Percentiles rank a stretch among this genome's conserved stretches.
Conservation (phyloP, 2,113 vertebrate species). For the Macroglossus sobrinus region DNA sequence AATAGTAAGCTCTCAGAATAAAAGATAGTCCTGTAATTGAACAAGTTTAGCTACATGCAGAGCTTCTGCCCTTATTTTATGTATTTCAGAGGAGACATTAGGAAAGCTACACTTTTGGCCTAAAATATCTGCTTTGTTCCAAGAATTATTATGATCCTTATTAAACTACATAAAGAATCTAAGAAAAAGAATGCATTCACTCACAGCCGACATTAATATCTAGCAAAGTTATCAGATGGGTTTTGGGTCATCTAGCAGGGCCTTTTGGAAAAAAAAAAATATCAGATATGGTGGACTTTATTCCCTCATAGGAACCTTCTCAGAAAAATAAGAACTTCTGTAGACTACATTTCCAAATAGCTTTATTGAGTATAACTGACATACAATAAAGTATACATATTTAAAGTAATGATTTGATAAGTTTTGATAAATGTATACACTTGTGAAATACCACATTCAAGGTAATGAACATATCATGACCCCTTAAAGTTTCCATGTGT, state of each 20-base stretch:
- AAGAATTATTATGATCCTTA: background rate
- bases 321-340: slow-evolving; percentile 7
- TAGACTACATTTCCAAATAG: background rate
- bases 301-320: background rate
- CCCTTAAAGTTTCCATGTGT: background rate
- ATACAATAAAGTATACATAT: background rate
- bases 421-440: background rate
- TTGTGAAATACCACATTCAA: background rate
- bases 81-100: background rate
- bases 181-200: background rate
- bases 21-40: background rate
- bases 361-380: background rate
- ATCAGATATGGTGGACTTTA: background rate
- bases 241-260: background rate
- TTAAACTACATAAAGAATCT: background rate
- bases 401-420: background rate
- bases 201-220: background rate
- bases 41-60: background rate
- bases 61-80: background rate
- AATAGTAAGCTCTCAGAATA: background rate
- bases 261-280: background rate
- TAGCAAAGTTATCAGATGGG: background rate
- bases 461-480: background rate
- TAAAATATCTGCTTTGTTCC: background rate
- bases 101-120: background rate